Base-by-base conservation (phyloP, 2,888 invertebrate species). In the Poecilus cupreus region DNA sequence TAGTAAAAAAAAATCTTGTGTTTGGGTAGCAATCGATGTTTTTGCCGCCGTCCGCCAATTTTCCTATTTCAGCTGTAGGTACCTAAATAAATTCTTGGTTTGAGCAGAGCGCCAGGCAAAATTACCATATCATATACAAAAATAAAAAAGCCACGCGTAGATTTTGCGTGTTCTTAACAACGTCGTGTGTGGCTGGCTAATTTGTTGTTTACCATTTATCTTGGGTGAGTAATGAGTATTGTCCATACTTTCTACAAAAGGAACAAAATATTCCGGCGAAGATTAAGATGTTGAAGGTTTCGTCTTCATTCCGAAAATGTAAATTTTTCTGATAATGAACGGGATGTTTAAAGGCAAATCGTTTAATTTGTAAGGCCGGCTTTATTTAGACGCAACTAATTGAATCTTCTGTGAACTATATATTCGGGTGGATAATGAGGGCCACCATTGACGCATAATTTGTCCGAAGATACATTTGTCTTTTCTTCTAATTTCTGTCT, bases 141-240 rank as follows among this genome's bases (percentile, higher is more conserved):
- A 70, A 68, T 18, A 20, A 39, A 72, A 43, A 43, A 72, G 10
- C 13, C 5, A 5, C 32, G 13, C 43, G 32, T 46, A 46, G 24
- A 46, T 72, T 72, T 72, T 22, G 72, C 72, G 46, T 72, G 43
- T 43, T 60, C 18, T 24, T 46, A 22, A 13, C 46, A 16, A 32
- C 78, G 11, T 72, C 80, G 80, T 80, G 80, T 80, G 80, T 39
- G 80, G 80, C 24, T 54, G 70, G 64, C 51, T 78, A 64, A 78
- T 78, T 68, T 78, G 64, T 78, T 80, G 70, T 57, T 80, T 72
- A 18, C 72, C 54, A 80, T 70, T 72, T 80, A 80, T 80, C 80
- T 80, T 39, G 72, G 51, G 51, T 80, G 80, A 80, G 60, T 80
- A 80, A 80, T 80, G 80, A 80, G 37, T 24, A 72, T 80, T 80